Conservation (phyloP, 1,140 invertebrate genomes). For the Drosophila yakuba region DNA sequence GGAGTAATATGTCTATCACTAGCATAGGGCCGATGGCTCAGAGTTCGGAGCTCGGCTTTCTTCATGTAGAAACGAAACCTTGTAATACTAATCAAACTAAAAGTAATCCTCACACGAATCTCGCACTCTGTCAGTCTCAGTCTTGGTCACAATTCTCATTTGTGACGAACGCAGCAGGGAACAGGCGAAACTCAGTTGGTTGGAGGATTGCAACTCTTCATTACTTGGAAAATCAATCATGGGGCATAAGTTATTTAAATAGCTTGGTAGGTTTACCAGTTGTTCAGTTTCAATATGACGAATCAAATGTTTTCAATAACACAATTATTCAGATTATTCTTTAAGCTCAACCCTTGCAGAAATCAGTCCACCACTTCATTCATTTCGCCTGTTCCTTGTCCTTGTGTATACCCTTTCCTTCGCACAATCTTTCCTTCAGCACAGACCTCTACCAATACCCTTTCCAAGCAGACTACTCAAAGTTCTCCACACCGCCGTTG, state of each 20-base stretch:
- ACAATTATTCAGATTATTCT: no score
- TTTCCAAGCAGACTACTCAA: conserved; percentile 45
- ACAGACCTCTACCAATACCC: background rate
- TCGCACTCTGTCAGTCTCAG: conserved; percentile 58
- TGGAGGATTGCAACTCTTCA: background rate
- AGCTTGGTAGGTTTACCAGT: no score
- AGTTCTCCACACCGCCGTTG: conserved; percentile 74
- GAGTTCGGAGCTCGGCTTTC: conserved; percentile 20
- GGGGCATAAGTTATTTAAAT: no score
- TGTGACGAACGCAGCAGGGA: conserved; percentile 37
- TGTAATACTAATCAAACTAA: conserved; percentile 50
- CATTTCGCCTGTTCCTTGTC: background rate
- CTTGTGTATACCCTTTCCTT: conserved; percentile 5
- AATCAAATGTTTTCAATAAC: no score
- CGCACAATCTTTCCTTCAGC: background rate
- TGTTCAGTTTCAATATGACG: background rate
- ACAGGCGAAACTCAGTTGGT: background rate
- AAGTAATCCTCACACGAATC: conserved; percentile 34
- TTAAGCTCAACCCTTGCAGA: no score
- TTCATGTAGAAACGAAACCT: conserved; percentile 55
- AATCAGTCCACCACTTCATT: background rate
- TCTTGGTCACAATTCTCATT: conserved; percentile 38
- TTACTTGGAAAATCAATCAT: no score
- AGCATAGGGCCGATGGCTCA: conserved; percentile 59
- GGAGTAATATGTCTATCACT: conserved; percentile 76